Evolutionary conservation across 2,797 vertebrate species (phyloP).

Genomic region (Anguilla obscura): DNA sequence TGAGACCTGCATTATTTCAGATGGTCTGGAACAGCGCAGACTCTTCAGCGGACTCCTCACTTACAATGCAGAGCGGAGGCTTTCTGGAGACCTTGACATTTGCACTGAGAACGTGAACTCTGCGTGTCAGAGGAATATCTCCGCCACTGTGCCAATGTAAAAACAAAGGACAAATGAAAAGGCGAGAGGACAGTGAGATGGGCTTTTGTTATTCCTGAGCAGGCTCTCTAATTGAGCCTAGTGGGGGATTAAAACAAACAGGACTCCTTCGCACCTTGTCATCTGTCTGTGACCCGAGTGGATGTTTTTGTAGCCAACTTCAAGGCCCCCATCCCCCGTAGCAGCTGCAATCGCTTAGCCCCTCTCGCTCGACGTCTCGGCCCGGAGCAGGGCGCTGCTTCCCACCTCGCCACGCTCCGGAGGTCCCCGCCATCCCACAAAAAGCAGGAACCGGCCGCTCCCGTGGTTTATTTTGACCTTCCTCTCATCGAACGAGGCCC

Average conservation of each 20-base stretch:
- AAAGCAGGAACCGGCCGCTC: neutral
- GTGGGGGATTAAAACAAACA: conserved; percentile 64
- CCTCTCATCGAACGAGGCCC: conserved; percentile 49
- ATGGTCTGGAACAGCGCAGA: neutral
- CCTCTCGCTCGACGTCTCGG: conserved; percentile 64
- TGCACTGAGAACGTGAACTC: neutral
- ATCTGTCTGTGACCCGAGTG: conserved; percentile 68
- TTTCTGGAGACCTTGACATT: neutral
- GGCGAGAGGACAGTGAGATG: neutral
- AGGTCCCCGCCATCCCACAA: neutral
- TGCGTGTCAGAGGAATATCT: neutral
- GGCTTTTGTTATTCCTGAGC: conserved; percentile 31
- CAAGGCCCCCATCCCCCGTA: conserved; percentile 63
- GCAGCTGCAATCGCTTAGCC: conserved; percentile 77
- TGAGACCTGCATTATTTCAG: neutral
- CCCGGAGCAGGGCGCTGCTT: conserved; percentile 50
- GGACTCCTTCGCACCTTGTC: conserved; percentile 68
- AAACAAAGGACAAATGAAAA: too few species aligned
- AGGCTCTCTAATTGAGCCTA: conserved; percentile 53
- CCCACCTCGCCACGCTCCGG: conserved; percentile 47
- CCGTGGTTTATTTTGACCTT: conserved; percentile 41
- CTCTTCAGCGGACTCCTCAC: neutral
- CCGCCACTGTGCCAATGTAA: neutral
- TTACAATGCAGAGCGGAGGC: neutral
- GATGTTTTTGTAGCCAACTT: conserved; percentile 78